phyloP scores from a whole-genome alignment of 1,140 invertebrate species.

The Bombus ignitus region DNA sequence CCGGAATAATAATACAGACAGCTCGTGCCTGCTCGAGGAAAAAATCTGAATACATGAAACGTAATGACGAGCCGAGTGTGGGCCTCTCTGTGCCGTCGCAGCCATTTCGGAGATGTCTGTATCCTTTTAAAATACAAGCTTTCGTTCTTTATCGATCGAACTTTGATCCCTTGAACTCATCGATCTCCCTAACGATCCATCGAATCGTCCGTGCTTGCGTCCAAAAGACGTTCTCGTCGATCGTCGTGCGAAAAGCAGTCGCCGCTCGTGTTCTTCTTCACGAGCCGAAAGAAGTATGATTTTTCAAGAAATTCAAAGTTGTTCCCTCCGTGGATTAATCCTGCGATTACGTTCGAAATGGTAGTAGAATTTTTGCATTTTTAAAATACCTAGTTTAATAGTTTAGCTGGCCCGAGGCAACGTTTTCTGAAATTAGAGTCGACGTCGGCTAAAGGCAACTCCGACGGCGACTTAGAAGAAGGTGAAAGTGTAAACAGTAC shows the following conservation, averaged over 20 bases:
- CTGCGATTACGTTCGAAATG: too few species aligned
- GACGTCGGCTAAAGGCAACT: neutral
- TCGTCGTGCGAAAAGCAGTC: too few species aligned
- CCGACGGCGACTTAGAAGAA: constrained; percentile 7
- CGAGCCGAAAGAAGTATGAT: too few species aligned
- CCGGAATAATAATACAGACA: constrained; percentile 83
- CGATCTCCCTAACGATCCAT: neutral
- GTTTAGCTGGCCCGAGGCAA: accelerated
- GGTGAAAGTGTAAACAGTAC: constrained; percentile 60
- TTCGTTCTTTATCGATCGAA: neutral
- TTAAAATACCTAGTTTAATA: too few species aligned
- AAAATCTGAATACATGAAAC: constrained; percentile 84
- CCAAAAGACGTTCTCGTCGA: too few species aligned
- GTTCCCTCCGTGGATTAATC: too few species aligned
- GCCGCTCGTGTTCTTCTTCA: accelerated
- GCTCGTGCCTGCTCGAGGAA: constrained; percentile 73
- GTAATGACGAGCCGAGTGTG: constrained; percentile 77
- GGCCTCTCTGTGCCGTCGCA: constrained; percentile 68
- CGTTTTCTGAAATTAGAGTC: neutral
- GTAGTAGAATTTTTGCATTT: too few species aligned
- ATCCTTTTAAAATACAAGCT: constrained; percentile 12
- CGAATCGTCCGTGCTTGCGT: too few species aligned
- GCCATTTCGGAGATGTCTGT: constrained; percentile 9
- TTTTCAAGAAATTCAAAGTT: too few species aligned
- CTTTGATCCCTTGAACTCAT: neutral